Percentiles rank a stretch among this genome's conserved stretches.
phyloP scores from a whole-genome alignment of 2,888 invertebrate species.

The Brachyptera putata region DNA sequence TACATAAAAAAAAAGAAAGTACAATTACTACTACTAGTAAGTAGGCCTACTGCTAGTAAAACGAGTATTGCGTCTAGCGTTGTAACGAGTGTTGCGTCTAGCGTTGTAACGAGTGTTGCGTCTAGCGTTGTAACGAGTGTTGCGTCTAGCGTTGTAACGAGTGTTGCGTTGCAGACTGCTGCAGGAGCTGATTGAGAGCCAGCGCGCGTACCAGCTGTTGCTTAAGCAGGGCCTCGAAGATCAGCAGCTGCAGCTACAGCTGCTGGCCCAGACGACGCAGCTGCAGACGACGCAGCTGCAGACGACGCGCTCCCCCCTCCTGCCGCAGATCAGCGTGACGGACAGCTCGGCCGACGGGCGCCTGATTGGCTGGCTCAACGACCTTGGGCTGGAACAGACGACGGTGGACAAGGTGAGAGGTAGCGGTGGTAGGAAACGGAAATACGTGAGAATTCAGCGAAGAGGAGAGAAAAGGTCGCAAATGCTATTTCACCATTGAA shows the following conservation, averaged over 20 bases:
- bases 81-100: no score
- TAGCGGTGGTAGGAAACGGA: neutral
- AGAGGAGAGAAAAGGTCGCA: neutral
- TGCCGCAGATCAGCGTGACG: slow-evolving; percentile 42
- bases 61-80: no score
- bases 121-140: no score
- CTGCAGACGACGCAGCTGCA: slow-evolving; percentile 35
- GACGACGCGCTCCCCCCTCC: slow-evolving; percentile 31
- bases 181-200: slow-evolving; percentile 70
- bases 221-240: slow-evolving; percentile 67
- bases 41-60: no score
- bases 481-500: no score
- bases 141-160: no score
- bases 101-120: no score
- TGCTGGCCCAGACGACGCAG: slow-evolving; percentile 50
- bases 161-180: slow-evolving; percentile 52
- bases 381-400: slow-evolving; percentile 62
- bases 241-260: slow-evolving; percentile 59
- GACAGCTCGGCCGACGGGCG: slow-evolving; percentile 46
- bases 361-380: slow-evolving; percentile 67
- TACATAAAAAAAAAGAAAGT: no score
- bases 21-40: no score
- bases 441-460: neutral
- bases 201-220: slow-evolving; percentile 67
- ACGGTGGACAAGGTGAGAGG: slow-evolving; percentile 57